These are phyloP conservation scores for Alviniconcha strummeri DNA, from an alignment of 2,888 invertebrate genomes.

Conservation along the genomic window DNA sequence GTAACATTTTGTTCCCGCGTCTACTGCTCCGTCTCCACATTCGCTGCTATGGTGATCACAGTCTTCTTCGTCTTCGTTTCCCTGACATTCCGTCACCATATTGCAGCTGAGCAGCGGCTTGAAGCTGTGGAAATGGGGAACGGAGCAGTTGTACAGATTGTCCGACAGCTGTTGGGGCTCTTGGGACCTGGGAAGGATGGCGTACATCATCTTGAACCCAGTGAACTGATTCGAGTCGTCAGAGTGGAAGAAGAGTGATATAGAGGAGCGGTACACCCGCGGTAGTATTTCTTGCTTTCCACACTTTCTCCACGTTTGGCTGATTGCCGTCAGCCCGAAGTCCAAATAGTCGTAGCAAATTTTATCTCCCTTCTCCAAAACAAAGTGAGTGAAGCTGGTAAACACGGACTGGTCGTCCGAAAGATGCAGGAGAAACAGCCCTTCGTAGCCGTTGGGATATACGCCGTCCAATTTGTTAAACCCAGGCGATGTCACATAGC, in stretches of 20 bases:
- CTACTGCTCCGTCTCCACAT: not conserved
- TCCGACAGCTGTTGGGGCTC: not conserved
- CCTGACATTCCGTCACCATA: not conserved
- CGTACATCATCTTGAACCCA: conserved; percentile 5
- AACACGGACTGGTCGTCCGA: too few species aligned
- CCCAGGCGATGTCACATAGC: not conserved
- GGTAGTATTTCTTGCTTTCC: not conserved
- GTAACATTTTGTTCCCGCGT: not conserved
- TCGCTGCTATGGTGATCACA: not conserved
- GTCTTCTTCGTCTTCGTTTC: not conserved
- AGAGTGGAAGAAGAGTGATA: not conserved
- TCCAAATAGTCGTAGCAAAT: not conserved
- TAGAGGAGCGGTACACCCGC: not conserved
- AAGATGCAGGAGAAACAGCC: too few species aligned
- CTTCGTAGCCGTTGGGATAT: too few species aligned
- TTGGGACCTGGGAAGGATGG: not conserved
- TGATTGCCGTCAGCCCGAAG: not conserved
- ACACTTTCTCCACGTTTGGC: not conserved
- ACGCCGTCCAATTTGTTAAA: too few species aligned
- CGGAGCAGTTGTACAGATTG: not conserved
- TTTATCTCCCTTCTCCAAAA: not conserved
- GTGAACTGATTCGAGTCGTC: not conserved
- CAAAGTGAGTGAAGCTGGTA: not conserved
- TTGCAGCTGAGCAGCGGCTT: not conserved
- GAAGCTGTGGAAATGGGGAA: not conserved